These are phyloP conservation scores for Sigmodon hispidus DNA, from an alignment of 2,113 vertebrate genomes.

Conservation along the genomic window DNA sequence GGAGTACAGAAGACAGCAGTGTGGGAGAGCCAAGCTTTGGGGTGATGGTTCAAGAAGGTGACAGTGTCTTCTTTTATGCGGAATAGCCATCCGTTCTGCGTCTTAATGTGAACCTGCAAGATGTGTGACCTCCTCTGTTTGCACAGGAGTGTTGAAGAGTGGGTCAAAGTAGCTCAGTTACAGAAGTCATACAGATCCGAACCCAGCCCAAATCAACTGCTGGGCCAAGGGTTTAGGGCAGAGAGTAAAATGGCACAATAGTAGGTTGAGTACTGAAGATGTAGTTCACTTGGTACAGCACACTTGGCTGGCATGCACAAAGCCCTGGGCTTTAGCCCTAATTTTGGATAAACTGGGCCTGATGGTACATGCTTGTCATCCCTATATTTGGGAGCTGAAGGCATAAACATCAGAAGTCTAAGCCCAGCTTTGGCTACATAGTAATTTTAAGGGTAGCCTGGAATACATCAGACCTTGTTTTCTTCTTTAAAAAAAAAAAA, in stretches of 20 bases:
- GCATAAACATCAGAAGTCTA: background rate
- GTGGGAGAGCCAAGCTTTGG: background rate
- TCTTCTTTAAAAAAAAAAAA: background rate
- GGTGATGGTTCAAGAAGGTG: background rate
- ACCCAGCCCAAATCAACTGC: background rate
- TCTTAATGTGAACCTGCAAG: background rate
- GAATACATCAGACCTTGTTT: background rate
- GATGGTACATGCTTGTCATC: background rate
- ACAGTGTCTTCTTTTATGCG: background rate
- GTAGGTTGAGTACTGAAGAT: background rate
- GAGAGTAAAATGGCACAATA: background rate
- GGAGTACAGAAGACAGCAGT: background rate
- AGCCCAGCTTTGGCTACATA: background rate
- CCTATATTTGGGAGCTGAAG: background rate
- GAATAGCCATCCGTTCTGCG: background rate
- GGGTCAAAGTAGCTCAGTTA: too few species aligned
- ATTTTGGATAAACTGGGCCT: background rate
- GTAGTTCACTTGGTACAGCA: too few species aligned
- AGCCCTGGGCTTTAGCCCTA: background rate
- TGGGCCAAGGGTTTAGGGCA: background rate
- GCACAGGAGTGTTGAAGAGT: background rate
- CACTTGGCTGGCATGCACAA: background rate
- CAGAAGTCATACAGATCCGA: background rate
- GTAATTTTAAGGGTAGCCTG: background rate
- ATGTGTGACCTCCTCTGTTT: too few species aligned